Evolutionary conservation across 2,113 vertebrate species (phyloP), one percentile per base, ranked within the genome.

Genomic region (Hassar affinis): DNA sequence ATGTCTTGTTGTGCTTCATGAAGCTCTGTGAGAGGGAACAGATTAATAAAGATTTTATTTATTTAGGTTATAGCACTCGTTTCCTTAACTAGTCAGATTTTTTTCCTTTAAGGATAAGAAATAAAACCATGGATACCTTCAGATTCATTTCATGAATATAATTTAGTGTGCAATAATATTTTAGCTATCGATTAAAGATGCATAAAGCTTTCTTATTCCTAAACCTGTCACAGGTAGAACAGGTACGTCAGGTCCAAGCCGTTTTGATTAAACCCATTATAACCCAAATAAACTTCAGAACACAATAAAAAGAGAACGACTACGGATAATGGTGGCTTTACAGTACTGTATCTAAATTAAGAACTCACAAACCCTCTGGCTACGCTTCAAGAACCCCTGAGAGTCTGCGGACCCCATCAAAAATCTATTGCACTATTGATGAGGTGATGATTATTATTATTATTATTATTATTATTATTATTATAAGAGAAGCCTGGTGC

Each of bases 1-100:
- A 97, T 88, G 94, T 91, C 71, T 92, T 89, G 74, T 92, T 89
- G 72, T 88, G 92, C 86, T 96, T 96, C 80, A 86, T 91, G 59
- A 94, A 95, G 88, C 93, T 94, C 94, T 94, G 85, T 22, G 33
- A 38, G 38, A 2, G 75, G 68, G 86, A 82, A 68, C 35, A 54
- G 45, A 72, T n/a, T n/a, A n/a, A 47, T 78, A 1, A 49, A 17
- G 14, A 27, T 72, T 71, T 15, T 0, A 71, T 14, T 71, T 71
- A 71, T 14, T 18, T 74, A 15, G 14, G 49, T 51, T 49, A 49
- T 18, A 3, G 25, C 12, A 6, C 1, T 15, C 42, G 11, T 5
- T 69, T 4, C 25, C 4, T 14, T 71, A 72, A 27, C 12, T 45
- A 4, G 18, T 2, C n/a, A 22, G 10, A 54, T 71, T 30, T 61